A percentile compares a stretch with the other conserved stretches of the same genome.
phyloP scores from a whole-genome alignment of 2,797 vertebrate genomes.

The Pelobates cultripes region DNA sequence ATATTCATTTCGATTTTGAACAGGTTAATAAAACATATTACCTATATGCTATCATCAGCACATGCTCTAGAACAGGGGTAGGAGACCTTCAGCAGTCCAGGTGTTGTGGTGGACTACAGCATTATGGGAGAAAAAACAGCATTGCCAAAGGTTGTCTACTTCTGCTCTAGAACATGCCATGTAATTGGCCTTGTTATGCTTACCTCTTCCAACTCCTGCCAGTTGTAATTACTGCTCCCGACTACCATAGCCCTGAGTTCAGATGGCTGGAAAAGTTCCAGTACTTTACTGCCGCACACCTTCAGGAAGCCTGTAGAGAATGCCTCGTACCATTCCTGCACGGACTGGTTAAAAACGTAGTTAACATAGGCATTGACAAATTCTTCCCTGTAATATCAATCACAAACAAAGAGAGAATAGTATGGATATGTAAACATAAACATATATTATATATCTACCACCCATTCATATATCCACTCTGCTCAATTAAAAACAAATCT shows the following conservation, averaged over 20 bases:
- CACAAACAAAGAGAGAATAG: slow-evolving; percentile 29
- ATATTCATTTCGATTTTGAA: no score
- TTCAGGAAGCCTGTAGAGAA: slow-evolving; percentile 96
- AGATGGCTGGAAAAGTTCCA: slow-evolving; percentile 93
- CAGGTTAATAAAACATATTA: no score
- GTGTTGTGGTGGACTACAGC: no score
- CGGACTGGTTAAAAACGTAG: slow-evolving; percentile 87
- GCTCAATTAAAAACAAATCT: no score
- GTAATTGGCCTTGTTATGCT: slow-evolving; percentile 3
- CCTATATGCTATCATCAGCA: no score
- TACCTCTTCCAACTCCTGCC: slow-evolving; percentile 96
- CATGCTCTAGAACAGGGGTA: no score
- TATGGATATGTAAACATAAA: neutral
- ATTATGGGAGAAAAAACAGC: no score
- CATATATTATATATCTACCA: no score
- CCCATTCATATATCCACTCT: no score
- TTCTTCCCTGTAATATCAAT: slow-evolving; percentile 79
- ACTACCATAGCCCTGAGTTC: slow-evolving; percentile 98
- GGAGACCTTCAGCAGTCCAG: no score
- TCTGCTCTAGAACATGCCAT: no score
- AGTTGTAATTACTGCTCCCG: slow-evolving; percentile 96
- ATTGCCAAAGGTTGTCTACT: no score
- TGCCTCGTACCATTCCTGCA: slow-evolving; percentile 87
- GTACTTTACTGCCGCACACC: slow-evolving; percentile 92
- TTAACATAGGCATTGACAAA: slow-evolving; percentile 93